Percentiles rank a stretch among this genome's conserved stretches.
phyloP scores from a whole-genome alignment of 2,888 invertebrate genomes.

The Diaperis boleti region DNA sequence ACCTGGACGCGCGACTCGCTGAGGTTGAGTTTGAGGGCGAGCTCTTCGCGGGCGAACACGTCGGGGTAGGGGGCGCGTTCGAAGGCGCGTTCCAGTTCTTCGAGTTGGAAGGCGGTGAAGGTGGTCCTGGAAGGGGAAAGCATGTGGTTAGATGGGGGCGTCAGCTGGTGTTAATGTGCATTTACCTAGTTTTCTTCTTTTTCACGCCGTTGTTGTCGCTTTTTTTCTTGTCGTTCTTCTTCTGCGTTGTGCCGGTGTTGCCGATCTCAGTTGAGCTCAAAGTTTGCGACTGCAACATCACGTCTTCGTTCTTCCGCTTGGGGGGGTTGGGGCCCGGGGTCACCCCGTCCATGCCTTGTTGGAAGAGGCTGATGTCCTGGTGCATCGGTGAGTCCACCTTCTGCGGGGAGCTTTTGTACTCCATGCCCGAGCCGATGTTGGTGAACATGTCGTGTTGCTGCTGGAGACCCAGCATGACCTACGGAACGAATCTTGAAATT shows the following conservation, averaged over 20 bases:
- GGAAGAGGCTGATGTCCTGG: slow-evolving; percentile 64
- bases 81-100: slow-evolving; percentile 93
- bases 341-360: slow-evolving; percentile 57
- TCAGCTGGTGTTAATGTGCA: slow-evolving; percentile 46
- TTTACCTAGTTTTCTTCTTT: slow-evolving; percentile 91
- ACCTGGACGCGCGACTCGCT: slow-evolving; percentile 85
- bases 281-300: slow-evolving; percentile 66
- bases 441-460: slow-evolving; percentile 66
- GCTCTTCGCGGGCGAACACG: slow-evolving; percentile 93
- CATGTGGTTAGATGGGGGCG: slow-evolving; percentile 47
- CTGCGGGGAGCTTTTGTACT: slow-evolving; percentile 67
- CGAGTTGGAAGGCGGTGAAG: slow-evolving; percentile 94
- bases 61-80: slow-evolving; percentile 97
- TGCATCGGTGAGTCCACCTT: slow-evolving; percentile 66
- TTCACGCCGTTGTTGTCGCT: slow-evolving; percentile 88
- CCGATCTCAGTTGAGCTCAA: slow-evolving; percentile 64
- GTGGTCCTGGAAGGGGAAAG: slow-evolving; percentile 81
- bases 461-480: slow-evolving; percentile 76
- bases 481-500: too few species aligned
- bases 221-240: slow-evolving; percentile 82
- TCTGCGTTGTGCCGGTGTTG: slow-evolving; percentile 66
- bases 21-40: slow-evolving; percentile 89
- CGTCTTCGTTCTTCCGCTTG: slow-evolving; percentile 64
- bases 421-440: slow-evolving; percentile 66
- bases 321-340: slow-evolving; percentile 52